phyloP scores from a whole-genome alignment of 2,888 invertebrate genomes.

The Eubasilissa splendida region DNA sequence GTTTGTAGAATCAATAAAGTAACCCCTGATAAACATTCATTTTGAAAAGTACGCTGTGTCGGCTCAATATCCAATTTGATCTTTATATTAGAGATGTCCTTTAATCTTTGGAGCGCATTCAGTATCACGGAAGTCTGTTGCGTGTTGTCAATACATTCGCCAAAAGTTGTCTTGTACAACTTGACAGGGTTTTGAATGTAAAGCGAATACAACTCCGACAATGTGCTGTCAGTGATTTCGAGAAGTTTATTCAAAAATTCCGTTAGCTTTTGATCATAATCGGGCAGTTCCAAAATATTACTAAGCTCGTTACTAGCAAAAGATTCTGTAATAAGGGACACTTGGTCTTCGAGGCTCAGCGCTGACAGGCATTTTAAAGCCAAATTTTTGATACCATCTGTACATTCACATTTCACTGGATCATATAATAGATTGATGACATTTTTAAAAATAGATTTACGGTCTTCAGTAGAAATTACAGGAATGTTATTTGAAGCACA shows the following conservation, averaged over 20 bases:
- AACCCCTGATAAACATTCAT: slow-evolving; percentile 10
- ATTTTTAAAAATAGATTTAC: slow-evolving; percentile 33
- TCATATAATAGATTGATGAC: slow-evolving; percentile 27
- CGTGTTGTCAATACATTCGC: slow-evolving; percentile 29
- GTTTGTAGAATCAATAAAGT: slow-evolving; percentile 36
- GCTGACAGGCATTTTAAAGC: slow-evolving; percentile 26
- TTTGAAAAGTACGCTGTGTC: slow-evolving; percentile 3
- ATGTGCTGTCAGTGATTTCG: slow-evolving; percentile 27
- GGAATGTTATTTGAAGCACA: slow-evolving; percentile 37
- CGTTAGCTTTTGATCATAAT: slow-evolving; percentile 43
- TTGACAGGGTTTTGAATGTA: slow-evolving; percentile 53
- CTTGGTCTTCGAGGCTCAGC: slow-evolving; percentile 27
- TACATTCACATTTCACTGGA: slow-evolving; percentile 30
- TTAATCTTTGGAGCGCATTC: slow-evolving; percentile 36
- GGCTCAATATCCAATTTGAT: slow-evolving; percentile 29
- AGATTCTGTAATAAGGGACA: background rate
- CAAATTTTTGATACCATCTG: slow-evolving; percentile 28
- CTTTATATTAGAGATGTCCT: slow-evolving; percentile 38
- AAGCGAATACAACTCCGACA: slow-evolving; percentile 38
- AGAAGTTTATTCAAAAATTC: slow-evolving; percentile 53
- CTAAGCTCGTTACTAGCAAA: slow-evolving; percentile 28
- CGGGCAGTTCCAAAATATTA: slow-evolving; percentile 44
- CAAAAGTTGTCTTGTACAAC: slow-evolving; percentile 42
- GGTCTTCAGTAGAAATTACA: slow-evolving; percentile 29
- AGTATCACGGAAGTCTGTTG: slow-evolving; percentile 35